phyloP scores from a whole-genome alignment of 2,797 vertebrate genomes.

The Hybognathus amarus region DNA sequence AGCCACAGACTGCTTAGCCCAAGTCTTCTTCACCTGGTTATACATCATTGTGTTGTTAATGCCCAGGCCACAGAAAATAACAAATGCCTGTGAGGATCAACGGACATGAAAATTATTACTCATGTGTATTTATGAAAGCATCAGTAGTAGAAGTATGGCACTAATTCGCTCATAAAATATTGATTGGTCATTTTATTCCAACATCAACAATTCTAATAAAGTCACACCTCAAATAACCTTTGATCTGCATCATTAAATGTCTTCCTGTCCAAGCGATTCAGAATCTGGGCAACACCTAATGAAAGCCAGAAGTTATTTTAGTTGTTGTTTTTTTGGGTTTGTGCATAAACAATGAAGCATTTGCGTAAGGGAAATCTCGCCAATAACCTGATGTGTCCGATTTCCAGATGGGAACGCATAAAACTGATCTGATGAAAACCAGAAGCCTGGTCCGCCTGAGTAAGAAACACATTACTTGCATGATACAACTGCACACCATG shows the following conservation, averaged over 20 bases:
- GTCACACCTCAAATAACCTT: conserved; percentile 82
- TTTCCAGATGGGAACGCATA: conserved; percentile 86
- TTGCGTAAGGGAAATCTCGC: conserved; percentile 64
- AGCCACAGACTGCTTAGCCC: conserved; percentile 84
- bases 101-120: conserved; percentile 14
- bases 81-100: conserved; percentile 75
- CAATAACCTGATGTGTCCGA: conserved; percentile 83
- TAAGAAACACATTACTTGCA: conserved; percentile 1
- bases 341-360: conserved; percentile 5
- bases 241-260: conserved; percentile 84
- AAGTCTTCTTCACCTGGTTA: conserved; percentile 85
- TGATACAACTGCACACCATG: not conserved
- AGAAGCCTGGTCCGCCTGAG: conserved; percentile 80
- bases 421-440: conserved; percentile 84
- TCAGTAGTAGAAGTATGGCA: not conserved
- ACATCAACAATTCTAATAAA: conserved; percentile 1
- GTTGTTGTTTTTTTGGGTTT: not conserved
- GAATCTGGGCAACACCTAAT: conserved; percentile 83
- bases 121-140: conserved; percentile 1
- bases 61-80: conserved; percentile 84
- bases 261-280: conserved; percentile 83
- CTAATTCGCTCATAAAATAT: no score
- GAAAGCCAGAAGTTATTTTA: conserved; percentile 29
- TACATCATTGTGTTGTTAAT: conserved; percentile 88
- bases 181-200: not conserved